These are phyloP conservation scores for Takifugu rubripes DNA, from an alignment of 2,797 vertebrate genomes.

Conservation along the genomic window DNA sequence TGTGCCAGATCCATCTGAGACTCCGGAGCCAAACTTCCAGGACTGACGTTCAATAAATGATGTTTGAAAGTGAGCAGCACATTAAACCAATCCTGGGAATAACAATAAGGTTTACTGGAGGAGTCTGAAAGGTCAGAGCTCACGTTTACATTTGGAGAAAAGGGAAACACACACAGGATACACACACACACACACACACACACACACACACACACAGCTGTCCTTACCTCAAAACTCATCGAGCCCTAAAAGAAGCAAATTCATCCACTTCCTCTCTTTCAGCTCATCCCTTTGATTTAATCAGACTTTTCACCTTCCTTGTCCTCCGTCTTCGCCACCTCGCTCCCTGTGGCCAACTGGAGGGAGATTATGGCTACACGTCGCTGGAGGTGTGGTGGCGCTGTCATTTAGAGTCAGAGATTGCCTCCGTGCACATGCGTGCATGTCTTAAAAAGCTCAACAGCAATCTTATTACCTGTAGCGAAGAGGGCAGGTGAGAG, in stretches of 20 bases:
- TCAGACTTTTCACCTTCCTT: constrained; percentile 38
- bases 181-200: no score
- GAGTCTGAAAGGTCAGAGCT: constrained; percentile 39
- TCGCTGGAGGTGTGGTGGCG: constrained; percentile 51
- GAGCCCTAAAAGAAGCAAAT: constrained; percentile 35
- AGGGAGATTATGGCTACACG: constrained; percentile 55
- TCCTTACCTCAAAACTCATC: constrained; percentile 62
- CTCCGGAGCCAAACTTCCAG: constrained; percentile 39
- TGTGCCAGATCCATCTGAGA: constrained; percentile 60
- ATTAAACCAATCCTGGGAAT: background rate
- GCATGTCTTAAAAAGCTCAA: constrained; percentile 50
- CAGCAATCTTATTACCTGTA: constrained; percentile 67
- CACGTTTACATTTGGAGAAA: constrained; percentile 49
- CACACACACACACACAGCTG: constrained; percentile 25
- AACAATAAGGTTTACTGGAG: constrained; percentile 34
- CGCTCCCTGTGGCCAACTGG: constrained; percentile 29
- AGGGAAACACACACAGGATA: background rate
- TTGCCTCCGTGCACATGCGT: constrained; percentile 16
- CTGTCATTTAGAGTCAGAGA: constrained; percentile 50
- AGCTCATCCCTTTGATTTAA: constrained; percentile 44
- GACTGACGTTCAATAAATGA: constrained; percentile 41
- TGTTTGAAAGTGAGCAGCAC: constrained; percentile 49
- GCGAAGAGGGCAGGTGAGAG: constrained; percentile 33
- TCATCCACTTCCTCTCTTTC: constrained; percentile 35
- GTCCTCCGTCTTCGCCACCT: constrained; percentile 26